Conservation (phyloP, 2,888 invertebrate genomes). For the Conomelus anceps region DNA sequence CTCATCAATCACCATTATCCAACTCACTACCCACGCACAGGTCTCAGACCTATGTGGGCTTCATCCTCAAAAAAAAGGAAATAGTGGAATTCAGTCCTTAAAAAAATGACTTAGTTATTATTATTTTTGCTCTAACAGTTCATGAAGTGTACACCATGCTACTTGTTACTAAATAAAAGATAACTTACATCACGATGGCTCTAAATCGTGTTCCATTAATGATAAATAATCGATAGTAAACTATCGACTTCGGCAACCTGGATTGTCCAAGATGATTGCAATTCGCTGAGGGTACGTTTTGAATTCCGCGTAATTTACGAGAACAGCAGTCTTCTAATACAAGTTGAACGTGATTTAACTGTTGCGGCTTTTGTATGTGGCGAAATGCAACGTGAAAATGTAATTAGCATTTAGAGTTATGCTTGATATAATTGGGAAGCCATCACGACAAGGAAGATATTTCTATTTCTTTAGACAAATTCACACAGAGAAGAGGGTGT, state of each 20-base stretch:
- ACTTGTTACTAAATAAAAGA: not conserved
- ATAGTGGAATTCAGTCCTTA: no score
- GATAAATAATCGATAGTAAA: not conserved
- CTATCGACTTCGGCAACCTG: no score
- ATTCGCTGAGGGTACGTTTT: no score
- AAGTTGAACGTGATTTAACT: not conserved
- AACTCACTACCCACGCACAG: no score
- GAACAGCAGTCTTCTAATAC: not conserved
- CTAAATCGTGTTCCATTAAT: not conserved
- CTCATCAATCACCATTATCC: no score
- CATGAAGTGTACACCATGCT: not conserved
- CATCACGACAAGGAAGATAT: not conserved
- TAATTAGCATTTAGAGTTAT: not conserved
- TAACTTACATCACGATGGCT: not conserved
- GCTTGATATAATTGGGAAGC: not conserved
- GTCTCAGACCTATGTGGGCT: no score
- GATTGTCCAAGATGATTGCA: not conserved
- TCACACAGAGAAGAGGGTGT: not conserved
- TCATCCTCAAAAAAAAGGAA: no score
- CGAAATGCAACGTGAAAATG: not conserved
- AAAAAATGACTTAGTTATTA: not conserved
- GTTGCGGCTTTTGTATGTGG: not conserved
- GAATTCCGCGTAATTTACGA: not conserved
- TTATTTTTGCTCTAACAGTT: not conserved
- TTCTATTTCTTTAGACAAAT: not conserved